Evolutionary conservation across 2,113 vertebrate genomes (phyloP).

Genomic region (Embiotoca jacksoni): DNA sequence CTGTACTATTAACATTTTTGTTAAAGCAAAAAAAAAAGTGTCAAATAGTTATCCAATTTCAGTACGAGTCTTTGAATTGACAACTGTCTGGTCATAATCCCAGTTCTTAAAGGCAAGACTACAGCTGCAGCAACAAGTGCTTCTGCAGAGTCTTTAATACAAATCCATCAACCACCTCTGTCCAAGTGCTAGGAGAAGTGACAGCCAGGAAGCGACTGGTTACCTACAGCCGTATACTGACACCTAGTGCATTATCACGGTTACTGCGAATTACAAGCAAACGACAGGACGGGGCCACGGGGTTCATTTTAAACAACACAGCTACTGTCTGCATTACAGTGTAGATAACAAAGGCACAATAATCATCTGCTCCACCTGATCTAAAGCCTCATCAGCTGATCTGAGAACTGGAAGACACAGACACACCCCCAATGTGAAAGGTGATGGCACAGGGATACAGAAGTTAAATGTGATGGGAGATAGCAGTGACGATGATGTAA

Average conservation of each 20-base stretch:
- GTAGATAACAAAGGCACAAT: background rate
- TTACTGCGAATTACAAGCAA: constrained; percentile 31
- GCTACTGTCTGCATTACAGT: background rate
- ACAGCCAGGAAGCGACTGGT: background rate
- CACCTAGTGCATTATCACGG: constrained; percentile 55
- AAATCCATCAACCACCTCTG: constrained; percentile 37
- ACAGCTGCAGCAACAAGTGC: constrained; percentile 54
- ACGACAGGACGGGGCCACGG: background rate
- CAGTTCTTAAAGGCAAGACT: background rate
- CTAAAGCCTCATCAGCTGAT: constrained; percentile 43
- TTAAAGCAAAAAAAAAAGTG: background rate
- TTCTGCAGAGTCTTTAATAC: constrained; percentile 19
- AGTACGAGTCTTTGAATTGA: background rate
- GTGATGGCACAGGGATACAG: constrained; percentile 21
- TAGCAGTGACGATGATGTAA: constrained; percentile 39
- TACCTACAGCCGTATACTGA: constrained; percentile 49
- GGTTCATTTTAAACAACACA: constrained; percentile 24
- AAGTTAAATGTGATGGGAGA: constrained; percentile 14
- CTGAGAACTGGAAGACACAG: too few species aligned
- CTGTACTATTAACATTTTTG: background rate
- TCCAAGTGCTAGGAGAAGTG: background rate
- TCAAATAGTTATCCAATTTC: constrained; percentile 1
- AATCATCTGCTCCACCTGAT: constrained; percentile 45
- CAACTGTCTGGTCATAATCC: background rate
- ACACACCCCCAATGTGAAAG: too few species aligned